Base-by-base conservation (phyloP, 2,797 vertebrate genomes). In the Trachurus trachurus region DNA sequence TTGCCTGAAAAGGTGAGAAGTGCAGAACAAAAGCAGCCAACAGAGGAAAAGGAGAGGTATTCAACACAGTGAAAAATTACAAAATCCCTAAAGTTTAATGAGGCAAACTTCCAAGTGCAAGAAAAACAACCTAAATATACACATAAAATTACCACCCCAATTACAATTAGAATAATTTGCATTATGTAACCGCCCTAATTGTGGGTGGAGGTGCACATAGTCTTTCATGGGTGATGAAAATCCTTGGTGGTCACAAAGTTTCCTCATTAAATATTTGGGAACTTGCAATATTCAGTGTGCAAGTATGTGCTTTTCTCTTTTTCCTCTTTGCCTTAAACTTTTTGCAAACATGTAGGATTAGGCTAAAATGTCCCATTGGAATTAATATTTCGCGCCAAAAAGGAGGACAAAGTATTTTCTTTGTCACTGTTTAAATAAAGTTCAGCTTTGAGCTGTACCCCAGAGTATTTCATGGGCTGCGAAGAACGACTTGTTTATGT, bases 31-130 rank as follows among this genome's bases (percentile, higher is more conserved):
- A 76, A 70, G 39, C 50, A 40, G 44, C 45, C 47, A 21, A 54
- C 22, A 64, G 39, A 54, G 3, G 61, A 31, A 42, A 42, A 58
- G 57, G 6, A 70, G 21, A 79, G 47, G 12, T 17, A 5, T 11
- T 62, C 26, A 19, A 12, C 34, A 53, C 15, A 5, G 13, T 78
- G 67, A 62, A 83, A 80, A 80, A 75, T 44, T 50, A 15, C 3
- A 60, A 50, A 56, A 49, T 65, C 37, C 21, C 17, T 21, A 40
- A 72, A 44, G 64, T 84, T 66, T 71, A 84, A 80, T 84, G 59
- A 69, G 29, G 44, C 65, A 72, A 78, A 80, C 71, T 75, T 80
- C 56, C 34, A 19, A 15, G 10, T 11, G 59, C 71, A 74, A 77
- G 44, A 71, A 56, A 62, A 80, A 45, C 21, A 31, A 29, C n/a